Percentiles rank a stretch among this genome's conserved stretches.
Evolutionary conservation across 2,797 vertebrate species (phyloP).

Genomic region (Eulemur albifrons): DNA sequence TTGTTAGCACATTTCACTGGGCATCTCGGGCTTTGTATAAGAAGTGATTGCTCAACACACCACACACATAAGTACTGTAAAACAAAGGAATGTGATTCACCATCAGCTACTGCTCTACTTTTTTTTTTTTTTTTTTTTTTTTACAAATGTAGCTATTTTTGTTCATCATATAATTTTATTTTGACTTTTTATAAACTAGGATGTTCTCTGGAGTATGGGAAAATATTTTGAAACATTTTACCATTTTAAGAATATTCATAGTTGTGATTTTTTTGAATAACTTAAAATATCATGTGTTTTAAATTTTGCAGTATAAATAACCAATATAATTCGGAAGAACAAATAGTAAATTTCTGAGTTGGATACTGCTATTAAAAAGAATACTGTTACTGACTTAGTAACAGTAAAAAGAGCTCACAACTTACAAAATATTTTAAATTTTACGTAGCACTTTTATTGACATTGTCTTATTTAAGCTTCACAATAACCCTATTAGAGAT

Average conservation of each 20-base stretch:
- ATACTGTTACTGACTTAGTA: not conserved
- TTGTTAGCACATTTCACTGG: not conserved
- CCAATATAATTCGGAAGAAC: not conserved
- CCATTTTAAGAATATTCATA: not conserved
- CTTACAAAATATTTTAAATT: not conserved
- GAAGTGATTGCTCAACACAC: slow-evolving; percentile 4
- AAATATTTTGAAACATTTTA: not conserved
- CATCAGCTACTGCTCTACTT: not conserved
- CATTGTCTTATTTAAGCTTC: not conserved
- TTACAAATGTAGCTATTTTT: slow-evolving; percentile 11
- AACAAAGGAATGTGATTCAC: slow-evolving; percentile 32
- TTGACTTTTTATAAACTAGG: slow-evolving; percentile 7
- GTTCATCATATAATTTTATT: not conserved
- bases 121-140: no score
- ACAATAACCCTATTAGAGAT: not conserved
- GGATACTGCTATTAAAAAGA: not conserved
- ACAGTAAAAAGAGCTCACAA: not conserved
- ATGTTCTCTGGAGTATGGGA: not conserved
- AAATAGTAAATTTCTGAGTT: not conserved
- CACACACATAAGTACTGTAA: not conserved
- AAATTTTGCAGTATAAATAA: not conserved
- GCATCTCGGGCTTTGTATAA: not conserved
- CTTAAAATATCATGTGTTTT: slow-evolving; percentile 1
- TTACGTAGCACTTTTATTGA: not conserved
- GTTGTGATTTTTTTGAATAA: not conserved